Evolutionary conservation across 2,113 vertebrate species (phyloP), one percentile per base, ranked within the genome.

Genomic region (Apteryx owenii): DNA sequence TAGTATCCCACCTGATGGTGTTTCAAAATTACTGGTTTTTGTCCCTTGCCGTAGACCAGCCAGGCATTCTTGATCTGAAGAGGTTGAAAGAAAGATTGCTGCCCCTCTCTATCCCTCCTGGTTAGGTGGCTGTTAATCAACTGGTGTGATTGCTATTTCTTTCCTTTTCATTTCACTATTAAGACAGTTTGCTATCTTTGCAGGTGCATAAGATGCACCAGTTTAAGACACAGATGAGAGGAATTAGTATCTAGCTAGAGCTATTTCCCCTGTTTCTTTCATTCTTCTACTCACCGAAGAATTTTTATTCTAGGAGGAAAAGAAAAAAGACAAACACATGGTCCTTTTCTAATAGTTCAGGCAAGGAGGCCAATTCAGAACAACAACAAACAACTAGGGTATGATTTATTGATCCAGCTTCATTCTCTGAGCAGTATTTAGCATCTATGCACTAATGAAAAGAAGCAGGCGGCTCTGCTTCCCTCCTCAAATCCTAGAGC

Each of bases 401-500:
- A 93, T 93, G 91, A 95, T 95, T 96, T 95, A 96, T 96, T 82
- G 92, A 94, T 88, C 93, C 89, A 68, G 90, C 82, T 94, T 94
- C 81, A 86, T 89, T 87, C 77, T 96, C 62, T 71, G 82, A 92
- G 89, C 81, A 96, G 29, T 95, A 91, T 88, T 97, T 96, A 96
- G 83, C 93, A 95, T 95, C 92, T 78, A 48, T 48, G 53, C 70
- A 89, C 90, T 95, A 96, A 93, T 93, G 90, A 91, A 93, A 94
- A 95, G 84, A 94, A 94, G 51, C 83, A 96, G 96, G 87, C 94
- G 96, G 83, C 60, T 93, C 93, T 92, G 85, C 91, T 79, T 95
- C 84, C 71, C 77, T 93, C 75, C 89, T 95, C 88, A 83, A 48
- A 92, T 93, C 88, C 89, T 88, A 83, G 83, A 12, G 2, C 65